Conservation (phyloP, 1,140 invertebrate species). For the Chironomus striatipennis region DNA sequence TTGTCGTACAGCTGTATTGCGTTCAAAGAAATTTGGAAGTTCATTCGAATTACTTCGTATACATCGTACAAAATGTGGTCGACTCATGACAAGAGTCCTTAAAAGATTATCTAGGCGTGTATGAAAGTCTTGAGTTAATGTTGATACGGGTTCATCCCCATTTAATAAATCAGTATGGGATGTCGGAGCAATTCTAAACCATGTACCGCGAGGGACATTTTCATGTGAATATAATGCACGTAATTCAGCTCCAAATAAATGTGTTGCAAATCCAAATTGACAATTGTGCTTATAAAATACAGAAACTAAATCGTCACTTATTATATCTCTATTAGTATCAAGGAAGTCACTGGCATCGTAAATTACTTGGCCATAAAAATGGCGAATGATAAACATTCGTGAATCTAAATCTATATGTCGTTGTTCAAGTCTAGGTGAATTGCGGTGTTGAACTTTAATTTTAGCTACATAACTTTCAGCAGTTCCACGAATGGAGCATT, state of each 20-base stretch:
- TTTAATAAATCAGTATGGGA: conserved; percentile 79
- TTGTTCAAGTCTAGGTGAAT: conserved; percentile 52
- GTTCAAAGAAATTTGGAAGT: conserved; percentile 67
- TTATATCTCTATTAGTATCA: conserved; percentile 83
- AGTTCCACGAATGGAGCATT: conserved; percentile 77
- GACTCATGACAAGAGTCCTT: conserved; percentile 81
- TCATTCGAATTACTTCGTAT: conserved; percentile 77
- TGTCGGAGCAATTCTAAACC: conserved; percentile 85
- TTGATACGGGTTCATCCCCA: conserved; percentile 80
- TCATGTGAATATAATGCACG: conserved; percentile 77
- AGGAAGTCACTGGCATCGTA: conserved; percentile 87
- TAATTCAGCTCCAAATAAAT: conserved; percentile 85
- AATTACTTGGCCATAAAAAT: conserved; percentile 80
- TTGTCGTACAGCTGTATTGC: conserved; percentile 66
- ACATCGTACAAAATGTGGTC: conserved; percentile 89
- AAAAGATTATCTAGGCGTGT: conserved; percentile 85
- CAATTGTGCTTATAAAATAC: conserved; percentile 90
- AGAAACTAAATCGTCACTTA: conserved; percentile 83
- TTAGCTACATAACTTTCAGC: conserved; percentile 83
- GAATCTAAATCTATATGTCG: conserved; percentile 53
- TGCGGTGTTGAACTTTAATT: conserved; percentile 74
- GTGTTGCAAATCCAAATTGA: conserved; percentile 91
- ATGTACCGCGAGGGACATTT: conserved; percentile 70
- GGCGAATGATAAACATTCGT: conserved; percentile 81
- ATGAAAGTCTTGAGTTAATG: conserved; percentile 90